These are phyloP conservation scores for Nemotelus nigrinus DNA, from an alignment of 2,888 invertebrate species.

Conservation along the genomic window DNA sequence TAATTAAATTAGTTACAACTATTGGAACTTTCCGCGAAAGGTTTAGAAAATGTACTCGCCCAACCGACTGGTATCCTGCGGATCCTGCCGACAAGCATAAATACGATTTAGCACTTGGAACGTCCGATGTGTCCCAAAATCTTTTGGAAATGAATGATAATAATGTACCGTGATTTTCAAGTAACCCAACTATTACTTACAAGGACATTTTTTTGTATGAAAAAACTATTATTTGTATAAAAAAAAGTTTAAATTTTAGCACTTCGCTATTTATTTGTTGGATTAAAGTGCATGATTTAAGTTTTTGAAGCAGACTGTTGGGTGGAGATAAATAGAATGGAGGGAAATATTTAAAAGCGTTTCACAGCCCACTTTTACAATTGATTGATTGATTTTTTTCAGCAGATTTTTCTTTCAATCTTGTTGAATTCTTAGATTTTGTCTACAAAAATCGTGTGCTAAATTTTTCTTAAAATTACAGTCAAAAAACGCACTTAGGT, in stretches of 20 bases:
- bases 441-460: too few species aligned
- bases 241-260: background rate
- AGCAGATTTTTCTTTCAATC: too few species aligned
- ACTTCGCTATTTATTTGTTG: background rate
- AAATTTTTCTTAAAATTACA: too few species aligned
- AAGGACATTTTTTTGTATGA: background rate
- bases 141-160: constrained; percentile 53
- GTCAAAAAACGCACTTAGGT: too few species aligned
- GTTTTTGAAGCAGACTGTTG: too few species aligned
- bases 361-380: too few species aligned
- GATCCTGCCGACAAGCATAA: constrained; percentile 58
- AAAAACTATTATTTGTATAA: background rate
- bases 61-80: constrained; percentile 63
- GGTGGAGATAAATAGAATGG: too few species aligned
- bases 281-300: background rate
- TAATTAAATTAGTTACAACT: constrained; percentile 56
- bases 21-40: constrained; percentile 57
- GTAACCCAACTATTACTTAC: background rate
- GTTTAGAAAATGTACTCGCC: constrained; percentile 57
- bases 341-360: too few species aligned
- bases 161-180: constrained; percentile 5
- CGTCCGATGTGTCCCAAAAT: constrained; percentile 60
- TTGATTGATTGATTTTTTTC: too few species aligned
- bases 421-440: too few species aligned
- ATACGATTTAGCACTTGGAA: constrained; percentile 59